Evolutionary conservation across 2,113 vertebrate species (phyloP).

Genomic region (Azemiops feae): DNA sequence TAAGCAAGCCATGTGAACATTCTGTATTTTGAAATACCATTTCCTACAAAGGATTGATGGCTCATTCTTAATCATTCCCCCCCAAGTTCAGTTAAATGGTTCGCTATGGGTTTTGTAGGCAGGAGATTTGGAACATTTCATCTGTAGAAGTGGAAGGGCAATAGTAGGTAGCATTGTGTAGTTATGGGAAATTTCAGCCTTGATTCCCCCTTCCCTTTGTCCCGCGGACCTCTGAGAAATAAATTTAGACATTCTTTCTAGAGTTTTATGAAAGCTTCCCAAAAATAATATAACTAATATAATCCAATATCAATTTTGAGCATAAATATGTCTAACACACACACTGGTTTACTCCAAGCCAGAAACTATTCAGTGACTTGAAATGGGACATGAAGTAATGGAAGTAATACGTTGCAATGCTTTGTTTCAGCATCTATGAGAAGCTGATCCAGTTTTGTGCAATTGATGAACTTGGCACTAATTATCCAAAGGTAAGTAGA

Average conservation of each 20-base stretch:
- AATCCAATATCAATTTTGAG: not conserved
- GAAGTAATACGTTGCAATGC: slow-evolving; percentile 10
- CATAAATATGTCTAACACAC: not conserved
- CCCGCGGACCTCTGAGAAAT: not conserved
- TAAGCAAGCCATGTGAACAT: not conserved
- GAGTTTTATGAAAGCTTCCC: not conserved
- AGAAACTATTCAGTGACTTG: not conserved
- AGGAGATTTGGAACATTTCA: not conserved
- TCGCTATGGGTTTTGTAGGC: not conserved
- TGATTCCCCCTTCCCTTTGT: not conserved
- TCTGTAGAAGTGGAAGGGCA: not conserved
- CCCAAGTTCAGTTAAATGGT: not conserved
- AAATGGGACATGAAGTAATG: not conserved
- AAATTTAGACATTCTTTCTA: not conserved
- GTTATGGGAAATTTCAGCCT: not conserved
- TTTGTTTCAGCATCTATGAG: slow-evolving; percentile 89
- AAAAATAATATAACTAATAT: not conserved
- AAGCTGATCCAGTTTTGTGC: slow-evolving; percentile 97
- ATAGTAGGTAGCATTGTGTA: not conserved
- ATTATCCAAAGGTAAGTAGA: slow-evolving; percentile 90
- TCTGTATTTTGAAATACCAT: not conserved
- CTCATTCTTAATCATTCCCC: not conserved
- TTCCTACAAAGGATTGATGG: not conserved
- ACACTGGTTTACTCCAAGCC: not conserved
- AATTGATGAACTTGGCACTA: slow-evolving; percentile 96